These are phyloP conservation scores for Enteromius paludinosus DNA, from an alignment of 2,797 vertebrate species.

Conservation along the genomic window DNA sequence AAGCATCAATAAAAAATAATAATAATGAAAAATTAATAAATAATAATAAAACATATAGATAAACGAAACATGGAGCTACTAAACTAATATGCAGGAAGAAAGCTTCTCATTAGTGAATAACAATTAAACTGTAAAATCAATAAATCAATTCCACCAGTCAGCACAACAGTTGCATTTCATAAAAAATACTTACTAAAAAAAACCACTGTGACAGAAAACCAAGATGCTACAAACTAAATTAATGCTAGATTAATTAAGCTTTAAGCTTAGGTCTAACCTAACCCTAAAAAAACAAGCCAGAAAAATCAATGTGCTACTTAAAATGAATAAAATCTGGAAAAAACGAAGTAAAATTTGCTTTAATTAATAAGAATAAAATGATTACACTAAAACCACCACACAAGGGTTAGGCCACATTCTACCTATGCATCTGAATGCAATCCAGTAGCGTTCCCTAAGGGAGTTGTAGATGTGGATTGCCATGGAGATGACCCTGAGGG, in stretches of 20 bases:
- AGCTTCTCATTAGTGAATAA: background rate
- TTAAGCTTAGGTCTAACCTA: no score
- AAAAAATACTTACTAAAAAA: background rate
- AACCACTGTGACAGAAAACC: background rate
- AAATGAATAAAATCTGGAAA: background rate
- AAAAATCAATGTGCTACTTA: background rate
- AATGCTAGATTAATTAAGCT: no score
- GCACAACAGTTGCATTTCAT: background rate
- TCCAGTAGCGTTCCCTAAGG: conserved; percentile 67
- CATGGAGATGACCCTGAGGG: conserved; percentile 76
- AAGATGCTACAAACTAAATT: no score
- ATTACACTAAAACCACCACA: background rate
- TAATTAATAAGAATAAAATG: background rate
- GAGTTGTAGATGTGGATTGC: conserved; percentile 70
- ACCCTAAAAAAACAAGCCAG: background rate
- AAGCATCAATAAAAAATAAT: background rate
- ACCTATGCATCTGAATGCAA: conserved; percentile 61
- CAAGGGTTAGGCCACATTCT: conserved; percentile 1
- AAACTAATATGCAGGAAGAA: background rate
- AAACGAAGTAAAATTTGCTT: background rate
- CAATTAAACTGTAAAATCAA: background rate
- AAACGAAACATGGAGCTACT: background rate
- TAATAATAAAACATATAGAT: background rate
- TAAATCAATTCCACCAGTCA: background rate
- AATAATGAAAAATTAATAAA: background rate